Percentiles rank a stretch among this genome's conserved stretches.
phyloP scores from a whole-genome alignment of 2,797 vertebrate genomes.

The Parauchenoglanis ngamensis region DNA sequence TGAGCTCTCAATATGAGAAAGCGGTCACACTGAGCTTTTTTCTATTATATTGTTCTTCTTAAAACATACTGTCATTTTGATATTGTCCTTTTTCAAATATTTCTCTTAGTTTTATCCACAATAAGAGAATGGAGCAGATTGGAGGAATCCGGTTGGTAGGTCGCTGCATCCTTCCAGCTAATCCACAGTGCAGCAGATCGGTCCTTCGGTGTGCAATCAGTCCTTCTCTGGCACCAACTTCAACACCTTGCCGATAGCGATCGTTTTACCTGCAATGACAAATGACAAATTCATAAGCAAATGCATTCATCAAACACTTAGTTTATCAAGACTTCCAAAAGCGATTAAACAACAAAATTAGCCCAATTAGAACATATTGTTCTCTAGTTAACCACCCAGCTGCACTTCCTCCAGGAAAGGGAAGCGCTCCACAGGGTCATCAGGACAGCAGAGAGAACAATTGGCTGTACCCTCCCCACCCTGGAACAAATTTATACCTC shows the following conservation, averaged over 20 bases:
- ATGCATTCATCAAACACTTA: not conserved
- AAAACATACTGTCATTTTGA: conserved; percentile 81
- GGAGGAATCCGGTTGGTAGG: conserved; percentile 84
- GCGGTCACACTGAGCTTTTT: conserved; percentile 92
- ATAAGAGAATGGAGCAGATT: conserved; percentile 78
- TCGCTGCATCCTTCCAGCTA: conserved; percentile 86
- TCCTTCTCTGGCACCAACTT: conserved; percentile 99
- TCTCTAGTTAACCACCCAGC: no score
- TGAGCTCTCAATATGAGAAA: conserved; percentile 99
- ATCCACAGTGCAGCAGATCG: conserved; percentile 77
- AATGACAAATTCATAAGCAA: not conserved
- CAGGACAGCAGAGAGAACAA: no score
- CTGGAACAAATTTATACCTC: no score
- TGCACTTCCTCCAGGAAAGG: no score
- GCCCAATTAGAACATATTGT: no score
- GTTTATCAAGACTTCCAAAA: not conserved
- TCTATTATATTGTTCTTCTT: conserved; percentile 71
- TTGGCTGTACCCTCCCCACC: no score
- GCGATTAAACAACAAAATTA: not conserved
- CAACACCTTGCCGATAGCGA: conserved; percentile 99
- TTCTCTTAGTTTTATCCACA: conserved; percentile 72
- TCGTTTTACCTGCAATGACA: conserved; percentile 88
- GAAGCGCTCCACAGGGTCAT: no score
- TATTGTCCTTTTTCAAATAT: conserved; percentile 75
- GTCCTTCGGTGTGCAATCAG: conserved; percentile 81